Percentiles rank a stretch among this genome's conserved stretches.
Conservation (phyloP, 2,113 vertebrate genomes). For the Talpa occidentalis region DNA sequence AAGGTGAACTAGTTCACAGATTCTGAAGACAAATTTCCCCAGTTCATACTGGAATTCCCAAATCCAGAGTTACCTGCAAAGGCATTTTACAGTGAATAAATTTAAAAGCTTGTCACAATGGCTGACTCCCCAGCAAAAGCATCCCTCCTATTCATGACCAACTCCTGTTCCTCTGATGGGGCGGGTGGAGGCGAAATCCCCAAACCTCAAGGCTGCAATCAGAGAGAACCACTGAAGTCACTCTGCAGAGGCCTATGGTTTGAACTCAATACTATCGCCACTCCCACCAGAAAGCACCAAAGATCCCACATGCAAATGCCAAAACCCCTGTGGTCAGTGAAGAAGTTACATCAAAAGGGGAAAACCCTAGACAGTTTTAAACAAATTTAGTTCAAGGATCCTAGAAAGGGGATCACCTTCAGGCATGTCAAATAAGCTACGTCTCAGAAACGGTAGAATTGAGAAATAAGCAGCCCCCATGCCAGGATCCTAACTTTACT, state of each 20-base stretch:
- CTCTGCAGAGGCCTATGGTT: not conserved
- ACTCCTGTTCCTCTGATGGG: not conserved
- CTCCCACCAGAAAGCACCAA: not conserved
- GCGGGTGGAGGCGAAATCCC: not conserved
- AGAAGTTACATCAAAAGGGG: not conserved
- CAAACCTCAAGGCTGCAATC: not conserved
- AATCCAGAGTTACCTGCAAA: not conserved
- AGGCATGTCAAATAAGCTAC: not conserved
- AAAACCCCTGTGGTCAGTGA: not conserved
- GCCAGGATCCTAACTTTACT: not conserved
- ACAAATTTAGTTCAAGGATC: not conserved
- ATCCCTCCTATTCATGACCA: not conserved
- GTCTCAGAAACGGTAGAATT: not conserved
- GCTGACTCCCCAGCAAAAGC: not conserved
- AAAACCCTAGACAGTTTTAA: slow-evolving; percentile 1
- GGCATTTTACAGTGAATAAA: not conserved
- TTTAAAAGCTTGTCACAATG: not conserved
- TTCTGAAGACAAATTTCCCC: not conserved
- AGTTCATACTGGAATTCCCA: not conserved
- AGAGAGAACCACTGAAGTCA: not conserved
- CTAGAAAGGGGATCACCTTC: not conserved
- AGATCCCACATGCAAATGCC: not conserved
- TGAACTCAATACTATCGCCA: not conserved
- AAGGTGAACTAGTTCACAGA: not conserved
- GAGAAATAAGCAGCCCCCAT: not conserved